A percentile compares a stretch with the other conserved stretches of the same genome.
phyloP scores from a whole-genome alignment of 2,113 vertebrate species.

The Mola mola region DNA sequence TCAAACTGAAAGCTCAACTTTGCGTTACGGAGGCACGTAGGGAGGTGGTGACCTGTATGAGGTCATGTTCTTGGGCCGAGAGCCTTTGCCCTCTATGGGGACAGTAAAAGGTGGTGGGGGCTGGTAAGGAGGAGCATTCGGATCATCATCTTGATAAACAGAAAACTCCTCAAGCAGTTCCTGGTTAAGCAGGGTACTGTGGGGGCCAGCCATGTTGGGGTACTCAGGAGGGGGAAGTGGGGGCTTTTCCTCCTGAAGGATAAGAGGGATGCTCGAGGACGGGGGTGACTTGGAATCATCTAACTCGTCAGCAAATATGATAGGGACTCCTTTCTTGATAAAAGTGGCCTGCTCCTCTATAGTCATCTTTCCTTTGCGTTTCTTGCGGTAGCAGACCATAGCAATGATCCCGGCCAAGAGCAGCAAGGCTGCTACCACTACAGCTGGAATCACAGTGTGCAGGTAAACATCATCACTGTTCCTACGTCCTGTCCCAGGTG shows the following conservation, averaged over 20 bases:
- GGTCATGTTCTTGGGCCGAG: slow-evolving; percentile 98
- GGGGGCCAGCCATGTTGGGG: slow-evolving; percentile 90
- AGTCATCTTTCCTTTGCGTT: slow-evolving; percentile 94
- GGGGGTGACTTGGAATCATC: slow-evolving; percentile 96
- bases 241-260: slow-evolving; percentile 97
- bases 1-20: slow-evolving; percentile 47
- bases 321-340: slow-evolving; percentile 97
- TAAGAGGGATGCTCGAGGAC: slow-evolving; percentile 96
- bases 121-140: slow-evolving; percentile 94
- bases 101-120: slow-evolving; percentile 94
- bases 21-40: slow-evolving; percentile 93
- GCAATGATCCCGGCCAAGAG: slow-evolving; percentile 94
- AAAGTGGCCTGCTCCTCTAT: slow-evolving; percentile 98
- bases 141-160: slow-evolving; percentile 92
- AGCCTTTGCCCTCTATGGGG: slow-evolving; percentile 95
- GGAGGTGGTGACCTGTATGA: slow-evolving; percentile 95
- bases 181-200: slow-evolving; percentile 92
- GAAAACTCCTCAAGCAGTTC: slow-evolving; percentile 93
- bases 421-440: slow-evolving; percentile 93
- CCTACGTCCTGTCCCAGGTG: slow-evolving; percentile 86
- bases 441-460: slow-evolving; percentile 94
- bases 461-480: slow-evolving; percentile 93
- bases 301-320: slow-evolving; percentile 96
- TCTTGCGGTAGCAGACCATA: slow-evolving; percentile 98
- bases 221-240: slow-evolving; percentile 94